Conservation (phyloP, 2,797 vertebrate genomes). For the Delichon dasypus region DNA sequence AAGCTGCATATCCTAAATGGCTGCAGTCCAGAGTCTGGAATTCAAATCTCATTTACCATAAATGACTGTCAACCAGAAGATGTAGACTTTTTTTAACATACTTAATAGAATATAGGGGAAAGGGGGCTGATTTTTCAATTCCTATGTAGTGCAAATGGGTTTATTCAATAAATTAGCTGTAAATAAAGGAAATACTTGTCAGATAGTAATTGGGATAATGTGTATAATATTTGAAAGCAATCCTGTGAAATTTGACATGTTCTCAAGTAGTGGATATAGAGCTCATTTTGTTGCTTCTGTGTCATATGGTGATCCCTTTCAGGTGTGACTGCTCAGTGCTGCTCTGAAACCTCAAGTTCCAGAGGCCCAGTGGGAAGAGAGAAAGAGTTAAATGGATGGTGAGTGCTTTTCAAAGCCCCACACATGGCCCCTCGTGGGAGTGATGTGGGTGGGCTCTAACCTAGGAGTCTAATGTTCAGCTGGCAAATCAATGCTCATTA, state of each 20-base stretch:
- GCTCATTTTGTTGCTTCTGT: background rate
- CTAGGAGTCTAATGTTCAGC: background rate
- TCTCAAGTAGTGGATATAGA: background rate
- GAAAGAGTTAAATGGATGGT: background rate
- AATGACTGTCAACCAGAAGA: background rate
- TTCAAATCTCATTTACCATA: background rate
- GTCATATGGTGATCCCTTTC: background rate
- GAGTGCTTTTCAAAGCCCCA: background rate
- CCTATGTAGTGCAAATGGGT: background rate
- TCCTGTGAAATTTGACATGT: background rate
- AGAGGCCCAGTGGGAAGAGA: background rate
- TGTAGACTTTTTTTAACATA: background rate
- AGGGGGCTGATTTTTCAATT: background rate
- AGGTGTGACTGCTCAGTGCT: background rate
- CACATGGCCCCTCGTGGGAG: background rate
- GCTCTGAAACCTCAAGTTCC: background rate
- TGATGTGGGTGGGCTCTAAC: background rate
- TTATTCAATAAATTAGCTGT: background rate
- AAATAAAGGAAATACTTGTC: slow-evolving; percentile 8
- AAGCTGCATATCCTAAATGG: slow-evolving; percentile 27
- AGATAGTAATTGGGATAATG: background rate
- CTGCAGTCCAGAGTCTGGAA: slow-evolving; percentile 35
- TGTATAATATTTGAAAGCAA: background rate
- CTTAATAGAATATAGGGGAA: background rate
- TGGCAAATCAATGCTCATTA: background rate